These are phyloP conservation scores for Poecile montanus DNA, from an alignment of 2,797 vertebrate species.

Conservation along the genomic window DNA sequence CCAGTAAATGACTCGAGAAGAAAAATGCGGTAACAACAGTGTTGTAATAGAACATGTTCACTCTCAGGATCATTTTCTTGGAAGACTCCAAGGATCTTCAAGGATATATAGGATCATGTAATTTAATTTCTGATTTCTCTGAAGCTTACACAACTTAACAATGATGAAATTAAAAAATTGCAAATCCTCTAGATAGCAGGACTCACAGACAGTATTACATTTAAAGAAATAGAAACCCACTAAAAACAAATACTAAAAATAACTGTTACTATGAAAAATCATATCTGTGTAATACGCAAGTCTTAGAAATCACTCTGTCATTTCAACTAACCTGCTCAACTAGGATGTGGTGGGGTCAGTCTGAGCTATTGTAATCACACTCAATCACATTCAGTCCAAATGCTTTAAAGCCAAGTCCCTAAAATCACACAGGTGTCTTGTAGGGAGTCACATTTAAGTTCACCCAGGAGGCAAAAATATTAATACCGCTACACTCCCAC, in stretches of 20 bases:
- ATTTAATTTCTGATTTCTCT: neutral
- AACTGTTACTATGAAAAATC: neutral
- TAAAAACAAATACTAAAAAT: neutral
- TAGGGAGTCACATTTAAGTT: neutral
- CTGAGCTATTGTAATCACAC: neutral
- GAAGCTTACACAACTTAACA: neutral
- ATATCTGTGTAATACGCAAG: neutral
- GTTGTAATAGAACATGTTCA: neutral
- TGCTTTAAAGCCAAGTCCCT: neutral
- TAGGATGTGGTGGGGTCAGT: neutral
- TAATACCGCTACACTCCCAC: neutral
- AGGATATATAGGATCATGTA: neutral
- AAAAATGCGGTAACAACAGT: neutral
- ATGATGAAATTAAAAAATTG: neutral
- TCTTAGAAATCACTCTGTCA: neutral
- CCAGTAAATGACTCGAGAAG: neutral
- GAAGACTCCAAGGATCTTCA: neutral
- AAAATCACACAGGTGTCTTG: neutral
- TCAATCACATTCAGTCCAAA: rapidly evolving
- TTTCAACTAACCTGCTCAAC: neutral
- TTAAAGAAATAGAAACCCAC: neutral
- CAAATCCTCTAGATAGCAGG: neutral
- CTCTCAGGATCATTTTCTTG: neutral
- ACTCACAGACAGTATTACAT: neutral
- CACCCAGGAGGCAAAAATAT: neutral